phyloP scores from a whole-genome alignment of 2,797 vertebrate species.

The Sebastes itinus region DNA sequence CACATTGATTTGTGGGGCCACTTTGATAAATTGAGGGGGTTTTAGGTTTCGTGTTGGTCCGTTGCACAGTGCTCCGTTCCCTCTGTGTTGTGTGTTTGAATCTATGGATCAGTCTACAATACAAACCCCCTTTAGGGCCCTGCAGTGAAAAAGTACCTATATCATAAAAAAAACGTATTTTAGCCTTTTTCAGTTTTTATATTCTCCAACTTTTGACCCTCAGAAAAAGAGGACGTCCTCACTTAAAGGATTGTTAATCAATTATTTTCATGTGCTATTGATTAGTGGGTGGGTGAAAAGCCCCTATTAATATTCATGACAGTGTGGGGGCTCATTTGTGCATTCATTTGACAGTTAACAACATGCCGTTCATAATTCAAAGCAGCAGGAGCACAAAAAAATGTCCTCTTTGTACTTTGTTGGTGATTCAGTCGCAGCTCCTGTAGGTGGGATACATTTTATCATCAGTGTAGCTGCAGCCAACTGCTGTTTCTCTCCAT shows the following conservation, averaged over 20 bases:
- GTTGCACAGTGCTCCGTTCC: slow-evolving; percentile 33
- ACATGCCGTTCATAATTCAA: slow-evolving; percentile 27
- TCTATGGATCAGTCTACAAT: slow-evolving; percentile 19
- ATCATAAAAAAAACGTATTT: not conserved
- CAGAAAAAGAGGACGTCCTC: not conserved
- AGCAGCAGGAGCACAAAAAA: slow-evolving; percentile 12
- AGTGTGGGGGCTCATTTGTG: slow-evolving; percentile 33
- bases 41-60: slow-evolving; percentile 65
- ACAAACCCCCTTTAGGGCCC: not conserved
- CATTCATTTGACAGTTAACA: slow-evolving; percentile 25
- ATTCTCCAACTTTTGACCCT: not conserved
- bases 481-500: slow-evolving; percentile 7
- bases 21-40: slow-evolving; percentile 83
- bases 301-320: slow-evolving; percentile 53
- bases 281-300: slow-evolving; percentile 33
- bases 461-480: slow-evolving; percentile 3
- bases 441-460: slow-evolving; percentile 31
- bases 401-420: slow-evolving; percentile 2
- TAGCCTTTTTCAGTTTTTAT: not conserved
- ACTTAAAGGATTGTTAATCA: not conserved
- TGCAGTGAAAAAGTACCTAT: not conserved
- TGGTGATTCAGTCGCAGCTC: not conserved
- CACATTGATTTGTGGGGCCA: slow-evolving; percentile 81
- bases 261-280: slow-evolving; percentile 40
- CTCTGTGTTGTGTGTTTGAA: slow-evolving; percentile 32